These are phyloP conservation scores for Corapipo altera DNA, from an alignment of 2,113 vertebrate genomes.

Conservation along the genomic window DNA sequence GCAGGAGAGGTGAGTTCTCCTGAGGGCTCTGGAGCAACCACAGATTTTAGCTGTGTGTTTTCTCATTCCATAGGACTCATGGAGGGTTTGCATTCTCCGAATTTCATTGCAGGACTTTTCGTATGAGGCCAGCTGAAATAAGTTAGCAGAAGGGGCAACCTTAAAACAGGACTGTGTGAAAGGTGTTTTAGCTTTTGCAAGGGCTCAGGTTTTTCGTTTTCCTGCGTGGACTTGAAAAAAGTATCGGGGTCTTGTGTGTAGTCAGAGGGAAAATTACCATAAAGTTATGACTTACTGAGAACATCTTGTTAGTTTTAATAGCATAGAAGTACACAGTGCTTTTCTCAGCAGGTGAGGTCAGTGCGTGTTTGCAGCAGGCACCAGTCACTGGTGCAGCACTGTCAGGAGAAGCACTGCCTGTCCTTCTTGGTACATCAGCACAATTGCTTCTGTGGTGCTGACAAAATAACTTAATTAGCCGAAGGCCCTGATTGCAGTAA, in stretches of 20 bases:
- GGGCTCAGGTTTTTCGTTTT: neutral
- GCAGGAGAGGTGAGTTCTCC: conserved; percentile 88
- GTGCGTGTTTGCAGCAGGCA: neutral
- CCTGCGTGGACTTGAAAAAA: neutral
- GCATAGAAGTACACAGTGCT: rapidly evolving
- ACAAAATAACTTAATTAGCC: conserved; percentile 20
- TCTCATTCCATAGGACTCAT: neutral
- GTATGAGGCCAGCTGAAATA: neutral
- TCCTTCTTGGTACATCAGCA: neutral
- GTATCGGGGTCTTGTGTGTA: neutral
- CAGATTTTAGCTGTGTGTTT: rapidly evolving
- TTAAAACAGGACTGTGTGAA: neutral
- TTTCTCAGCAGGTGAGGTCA: neutral
- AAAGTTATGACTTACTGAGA: neutral
- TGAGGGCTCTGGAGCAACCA: too few relatives aligned
- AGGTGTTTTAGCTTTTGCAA: neutral
- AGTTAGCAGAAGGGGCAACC: neutral
- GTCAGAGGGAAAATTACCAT: neutral
- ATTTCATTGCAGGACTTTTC: rapidly evolving
- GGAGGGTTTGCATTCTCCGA: neutral
- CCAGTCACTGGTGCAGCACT: neutral
- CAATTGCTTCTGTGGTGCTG: neutral
- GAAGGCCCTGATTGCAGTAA: neutral
- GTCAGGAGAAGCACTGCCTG: neutral
- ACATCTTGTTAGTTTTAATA: neutral